phyloP scores from a whole-genome alignment of 2,113 vertebrate genomes.

The Alethe castanea region DNA sequence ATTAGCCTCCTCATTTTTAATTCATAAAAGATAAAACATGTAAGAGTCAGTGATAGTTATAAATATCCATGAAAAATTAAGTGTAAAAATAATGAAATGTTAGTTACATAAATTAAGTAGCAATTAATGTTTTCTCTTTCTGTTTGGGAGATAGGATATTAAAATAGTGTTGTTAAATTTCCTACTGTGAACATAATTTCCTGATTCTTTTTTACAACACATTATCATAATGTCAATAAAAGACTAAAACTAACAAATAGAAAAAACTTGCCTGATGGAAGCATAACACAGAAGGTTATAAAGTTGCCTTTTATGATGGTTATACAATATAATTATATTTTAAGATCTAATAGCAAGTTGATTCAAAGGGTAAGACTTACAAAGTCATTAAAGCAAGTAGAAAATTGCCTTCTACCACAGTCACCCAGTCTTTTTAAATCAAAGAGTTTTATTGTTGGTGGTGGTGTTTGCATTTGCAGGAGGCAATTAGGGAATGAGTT shows the following conservation, averaged over 20 bases:
- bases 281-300: conserved; percentile 25
- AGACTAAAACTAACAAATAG: conserved; percentile 66
- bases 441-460: conserved; percentile 51
- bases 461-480: conserved; percentile 54
- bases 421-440: conserved; percentile 63
- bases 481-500: conserved; percentile 55
- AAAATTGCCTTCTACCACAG: conserved; percentile 60
- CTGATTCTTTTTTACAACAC: conserved; percentile 63
- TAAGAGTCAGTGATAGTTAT: conserved; percentile 50
- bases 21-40: conserved; percentile 10
- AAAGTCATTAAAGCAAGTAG: conserved; percentile 65
- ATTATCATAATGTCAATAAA: conserved; percentile 57
- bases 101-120: conserved; percentile 76
- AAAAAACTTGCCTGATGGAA: conserved; percentile 53
- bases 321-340: conserved; percentile 61
- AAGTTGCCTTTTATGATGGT: conserved; percentile 53
- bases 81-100: conserved; percentile 70
- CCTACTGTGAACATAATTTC: conserved; percentile 85
- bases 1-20: conserved; percentile 57
- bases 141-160: conserved; percentile 67
- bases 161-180: conserved; percentile 69
- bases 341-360: conserved; percentile 67
- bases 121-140: conserved; percentile 75
- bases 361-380: conserved; percentile 67
- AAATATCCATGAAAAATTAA: conserved; percentile 67